Evolutionary conservation across 2,113 vertebrate species (phyloP), one percentile per base, ranked within the genome.

Genomic region (Columba livia): DNA sequence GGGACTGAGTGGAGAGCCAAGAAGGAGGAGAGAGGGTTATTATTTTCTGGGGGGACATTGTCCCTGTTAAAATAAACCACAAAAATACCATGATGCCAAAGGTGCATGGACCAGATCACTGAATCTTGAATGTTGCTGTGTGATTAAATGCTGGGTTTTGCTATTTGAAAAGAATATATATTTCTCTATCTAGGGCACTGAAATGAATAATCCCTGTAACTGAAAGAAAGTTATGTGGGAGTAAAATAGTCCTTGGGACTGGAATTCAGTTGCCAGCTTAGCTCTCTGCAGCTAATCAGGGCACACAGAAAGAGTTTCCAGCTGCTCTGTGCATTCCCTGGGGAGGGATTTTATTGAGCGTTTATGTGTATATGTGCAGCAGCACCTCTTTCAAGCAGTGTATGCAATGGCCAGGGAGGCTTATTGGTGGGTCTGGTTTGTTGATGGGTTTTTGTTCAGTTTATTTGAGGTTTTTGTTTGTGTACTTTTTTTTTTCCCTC

Each of bases 381-480:
- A 96, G 90, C 88, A 90, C 72, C 88, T 92, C 92, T 81, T 81
- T 79, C 44, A 92, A 88, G 84, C 83, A 28, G 79, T 29, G 29
- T 66, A 54, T 85, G 77, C 84, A 36, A 28, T 47, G 62, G 36
- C 50, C 29, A 74, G 79, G 85, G 83, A 88, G 65, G 48, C 44
- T 91, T 87, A 48, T 92, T 94, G 73, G 83, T 89, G 69, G 89
- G 42, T 88, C 94, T 94, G 75, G 25, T 90, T 93, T 84, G 56
- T 79, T 83, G 94, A 78, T 71, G 77, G 48, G 15, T 4, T 78
- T 96, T 95, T 85, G 58, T 94, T 94, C 88, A 64, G 25, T 85
- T 94, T 95, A 72, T 90, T 92, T 90, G 89, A 91, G 83, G 65
- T 3, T 84, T 93, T 94, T 92, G 65, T 90, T 92, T 93, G 56